Conservation (phyloP, 2,113 vertebrate species). For the Felis chaus region DNA sequence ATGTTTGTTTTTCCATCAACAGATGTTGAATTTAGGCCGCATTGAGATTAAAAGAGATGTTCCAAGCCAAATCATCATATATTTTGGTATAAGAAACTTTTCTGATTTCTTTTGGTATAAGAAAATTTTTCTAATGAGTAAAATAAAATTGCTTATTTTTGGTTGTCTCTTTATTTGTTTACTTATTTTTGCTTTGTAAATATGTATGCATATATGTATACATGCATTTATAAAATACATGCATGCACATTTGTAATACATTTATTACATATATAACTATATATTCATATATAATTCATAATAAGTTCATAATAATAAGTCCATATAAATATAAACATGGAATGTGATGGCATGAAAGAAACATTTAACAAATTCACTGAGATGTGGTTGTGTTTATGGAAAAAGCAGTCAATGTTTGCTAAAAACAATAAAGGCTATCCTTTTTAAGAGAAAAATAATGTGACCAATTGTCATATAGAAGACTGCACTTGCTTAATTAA, state of each 20-base stretch:
- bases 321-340: background rate
- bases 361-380: background rate
- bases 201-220: background rate
- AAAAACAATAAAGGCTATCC: background rate
- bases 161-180: background rate
- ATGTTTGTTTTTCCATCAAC: background rate
- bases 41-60: background rate
- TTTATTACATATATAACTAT: background rate
- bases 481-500: constrained; percentile 4
- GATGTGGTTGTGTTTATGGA: background rate
- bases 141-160: background rate
- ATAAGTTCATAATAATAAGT: background rate
- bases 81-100: background rate
- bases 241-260: background rate
- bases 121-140: background rate
- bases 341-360: background rate
- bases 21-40: background rate
- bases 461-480: background rate
- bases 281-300: background rate
- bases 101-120: background rate
- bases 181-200: background rate
- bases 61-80: background rate
- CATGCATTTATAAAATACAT: background rate
- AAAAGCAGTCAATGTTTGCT: background rate
- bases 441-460: constrained; percentile 14